Conservation (phyloP, 2,797 vertebrate species). For the Bradypus variegatus region DNA sequence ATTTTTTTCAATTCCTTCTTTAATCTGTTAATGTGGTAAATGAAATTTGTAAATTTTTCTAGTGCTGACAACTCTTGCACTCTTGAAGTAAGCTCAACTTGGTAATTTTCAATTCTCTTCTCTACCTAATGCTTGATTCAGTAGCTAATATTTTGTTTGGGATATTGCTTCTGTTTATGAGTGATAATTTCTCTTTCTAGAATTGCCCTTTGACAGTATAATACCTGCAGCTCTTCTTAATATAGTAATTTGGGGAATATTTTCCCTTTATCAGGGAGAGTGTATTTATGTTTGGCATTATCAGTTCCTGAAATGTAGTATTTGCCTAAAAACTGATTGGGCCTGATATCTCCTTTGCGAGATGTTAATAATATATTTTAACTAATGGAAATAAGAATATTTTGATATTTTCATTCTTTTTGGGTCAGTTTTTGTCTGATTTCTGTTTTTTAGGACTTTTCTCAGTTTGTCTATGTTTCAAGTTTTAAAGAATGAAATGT, state of each 20-base stretch:
- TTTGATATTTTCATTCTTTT: background rate
- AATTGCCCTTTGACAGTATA: background rate
- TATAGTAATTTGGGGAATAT: background rate
- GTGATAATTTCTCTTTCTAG: background rate
- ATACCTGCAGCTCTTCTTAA: background rate
- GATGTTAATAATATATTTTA: background rate
- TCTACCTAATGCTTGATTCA: background rate
- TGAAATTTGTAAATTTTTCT: background rate
- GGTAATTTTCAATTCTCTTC: background rate
- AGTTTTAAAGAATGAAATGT: background rate
- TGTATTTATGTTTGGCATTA: background rate
- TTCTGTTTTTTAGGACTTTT: background rate
- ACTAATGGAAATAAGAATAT: background rate
- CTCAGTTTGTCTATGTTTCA: background rate
- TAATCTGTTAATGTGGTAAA: background rate
- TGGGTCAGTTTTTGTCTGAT: background rate
- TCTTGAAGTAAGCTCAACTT: background rate
- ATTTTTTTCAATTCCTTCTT: background rate
- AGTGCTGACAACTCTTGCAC: background rate
- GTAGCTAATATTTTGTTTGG: background rate
- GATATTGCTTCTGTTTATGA: background rate
- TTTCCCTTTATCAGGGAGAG: background rate
- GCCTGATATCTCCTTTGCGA: background rate
- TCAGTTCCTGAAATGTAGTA: background rate
- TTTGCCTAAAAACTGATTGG: background rate